These are phyloP conservation scores for Brotula barbata DNA, from an alignment of 2,797 vertebrate genomes.

Conservation along the genomic window DNA sequence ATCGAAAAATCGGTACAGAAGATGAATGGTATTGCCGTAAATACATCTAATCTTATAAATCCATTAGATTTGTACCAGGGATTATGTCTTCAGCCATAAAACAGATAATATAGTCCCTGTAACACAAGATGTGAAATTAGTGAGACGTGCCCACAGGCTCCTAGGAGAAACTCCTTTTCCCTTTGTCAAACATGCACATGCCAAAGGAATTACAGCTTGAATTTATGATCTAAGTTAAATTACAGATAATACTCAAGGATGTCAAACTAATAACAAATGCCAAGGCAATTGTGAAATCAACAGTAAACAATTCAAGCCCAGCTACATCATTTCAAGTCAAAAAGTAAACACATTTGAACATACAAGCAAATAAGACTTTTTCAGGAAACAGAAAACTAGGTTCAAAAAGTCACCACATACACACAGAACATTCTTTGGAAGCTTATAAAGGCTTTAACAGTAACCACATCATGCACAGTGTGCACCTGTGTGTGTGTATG, in stretches of 20 bases:
- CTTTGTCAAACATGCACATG: neutral
- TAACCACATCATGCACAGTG: conserved; percentile 59
- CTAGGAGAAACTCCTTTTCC: neutral
- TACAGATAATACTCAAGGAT: neutral
- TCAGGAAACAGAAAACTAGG: conserved; percentile 37
- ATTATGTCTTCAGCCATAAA: neutral
- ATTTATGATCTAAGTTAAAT: neutral
- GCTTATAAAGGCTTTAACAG: conserved; percentile 68
- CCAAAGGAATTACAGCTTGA: neutral
- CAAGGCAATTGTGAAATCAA: conserved; percentile 8
- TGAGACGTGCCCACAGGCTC: neutral
- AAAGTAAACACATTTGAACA: conserved; percentile 25
- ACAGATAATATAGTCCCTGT: neutral
- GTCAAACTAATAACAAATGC: neutral
- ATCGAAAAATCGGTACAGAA: too few species aligned
- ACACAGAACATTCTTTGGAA: conserved; percentile 61
- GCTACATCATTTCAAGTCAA: neutral
- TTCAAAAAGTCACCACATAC: conserved; percentile 51
- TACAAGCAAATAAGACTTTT: conserved; percentile 28
- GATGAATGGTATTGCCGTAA: too few species aligned
- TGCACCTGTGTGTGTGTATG: conserved; percentile 27
- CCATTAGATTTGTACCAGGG: neutral
- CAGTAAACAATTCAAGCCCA: neutral
- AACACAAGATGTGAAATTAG: neutral
- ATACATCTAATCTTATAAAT: neutral